Evolutionary conservation across 2,113 vertebrate species (phyloP).

Genomic region (Cyanocitta stelleri): DNA sequence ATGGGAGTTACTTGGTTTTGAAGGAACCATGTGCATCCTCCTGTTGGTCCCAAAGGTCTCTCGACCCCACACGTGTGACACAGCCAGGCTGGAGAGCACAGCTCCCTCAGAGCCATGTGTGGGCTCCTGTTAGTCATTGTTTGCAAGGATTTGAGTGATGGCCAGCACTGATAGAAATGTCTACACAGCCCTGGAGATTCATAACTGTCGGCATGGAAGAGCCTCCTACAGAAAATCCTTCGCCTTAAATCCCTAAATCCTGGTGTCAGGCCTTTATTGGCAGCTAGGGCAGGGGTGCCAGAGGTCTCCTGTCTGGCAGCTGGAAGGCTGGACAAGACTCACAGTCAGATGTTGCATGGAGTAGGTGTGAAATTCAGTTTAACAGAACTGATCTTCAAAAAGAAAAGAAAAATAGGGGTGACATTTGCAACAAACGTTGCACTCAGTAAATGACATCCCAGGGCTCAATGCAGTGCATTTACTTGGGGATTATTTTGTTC

Average conservation of each 20-base stretch:
- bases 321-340: not conserved
- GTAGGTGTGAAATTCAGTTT: not conserved
- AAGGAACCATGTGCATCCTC: not conserved
- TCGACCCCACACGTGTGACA: not conserved
- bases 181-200: not conserved
- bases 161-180: slow-evolving; percentile 25
- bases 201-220: not conserved
- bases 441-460: not conserved
- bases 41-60: not conserved
- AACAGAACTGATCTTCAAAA: not conserved
- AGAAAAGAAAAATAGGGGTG: not conserved
- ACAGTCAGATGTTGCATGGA: accelerated
- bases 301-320: not conserved
- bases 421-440: not conserved
- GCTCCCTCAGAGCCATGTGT: not conserved
- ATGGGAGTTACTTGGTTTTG: not conserved
- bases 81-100: not conserved
- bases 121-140: slow-evolving; percentile 30
- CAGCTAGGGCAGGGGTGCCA: not conserved
- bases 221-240: slow-evolving; percentile 26
- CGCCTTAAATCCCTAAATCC: not conserved
- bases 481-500: not conserved
- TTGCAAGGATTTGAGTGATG: slow-evolving; percentile 35
- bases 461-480: not conserved
- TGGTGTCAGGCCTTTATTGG: not conserved